These are phyloP conservation scores for Thereva unica DNA, from an alignment of 2,888 invertebrate genomes.

Conservation along the genomic window DNA sequence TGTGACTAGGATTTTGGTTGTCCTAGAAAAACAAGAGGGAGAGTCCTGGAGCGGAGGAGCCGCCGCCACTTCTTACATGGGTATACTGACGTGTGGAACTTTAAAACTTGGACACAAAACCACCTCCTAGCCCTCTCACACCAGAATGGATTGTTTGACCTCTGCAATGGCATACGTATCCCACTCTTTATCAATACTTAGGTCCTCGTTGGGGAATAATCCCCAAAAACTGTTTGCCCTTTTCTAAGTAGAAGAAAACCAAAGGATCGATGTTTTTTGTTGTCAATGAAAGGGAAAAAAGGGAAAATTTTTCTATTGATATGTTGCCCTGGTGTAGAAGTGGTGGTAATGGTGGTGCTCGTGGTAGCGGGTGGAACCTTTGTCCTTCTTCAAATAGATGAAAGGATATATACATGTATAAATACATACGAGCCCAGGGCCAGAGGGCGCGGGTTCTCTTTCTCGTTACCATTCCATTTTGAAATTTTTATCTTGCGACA, in stretches of 20 bases:
- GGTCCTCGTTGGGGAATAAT: not conserved
- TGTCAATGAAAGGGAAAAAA: slow-evolving; percentile 10
- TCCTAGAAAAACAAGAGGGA: slow-evolving; percentile 21
- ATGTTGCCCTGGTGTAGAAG: slow-evolving; percentile 1
- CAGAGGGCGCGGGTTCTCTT: too few relatives aligned
- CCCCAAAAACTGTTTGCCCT: slow-evolving; percentile 15
- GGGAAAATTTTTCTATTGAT: slow-evolving; percentile 23
- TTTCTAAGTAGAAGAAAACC: slow-evolving; percentile 27
- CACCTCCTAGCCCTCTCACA: too few relatives aligned
- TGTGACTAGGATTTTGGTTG: slow-evolving; percentile 33
- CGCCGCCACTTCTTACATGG: not conserved
- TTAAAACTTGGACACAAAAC: too few relatives aligned
- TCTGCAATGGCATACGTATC: slow-evolving; percentile 15
- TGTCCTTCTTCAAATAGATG: too few relatives aligned
- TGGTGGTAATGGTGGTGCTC: slow-evolving; percentile 8
- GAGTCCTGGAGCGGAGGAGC: slow-evolving; percentile 1
- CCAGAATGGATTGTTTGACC: slow-evolving; percentile 26
- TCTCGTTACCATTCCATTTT: not conserved
- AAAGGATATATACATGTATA: too few relatives aligned
- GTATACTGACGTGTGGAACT: too few relatives aligned
- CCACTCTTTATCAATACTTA: slow-evolving; percentile 7
- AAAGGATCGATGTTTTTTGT: slow-evolving; percentile 15
- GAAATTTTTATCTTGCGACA: slow-evolving; percentile 33
- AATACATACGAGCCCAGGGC: too few relatives aligned
- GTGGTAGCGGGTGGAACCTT: too few relatives aligned